phyloP scores from a whole-genome alignment of 2,888 invertebrate genomes.

The Chrysomela aeneicollis region DNA sequence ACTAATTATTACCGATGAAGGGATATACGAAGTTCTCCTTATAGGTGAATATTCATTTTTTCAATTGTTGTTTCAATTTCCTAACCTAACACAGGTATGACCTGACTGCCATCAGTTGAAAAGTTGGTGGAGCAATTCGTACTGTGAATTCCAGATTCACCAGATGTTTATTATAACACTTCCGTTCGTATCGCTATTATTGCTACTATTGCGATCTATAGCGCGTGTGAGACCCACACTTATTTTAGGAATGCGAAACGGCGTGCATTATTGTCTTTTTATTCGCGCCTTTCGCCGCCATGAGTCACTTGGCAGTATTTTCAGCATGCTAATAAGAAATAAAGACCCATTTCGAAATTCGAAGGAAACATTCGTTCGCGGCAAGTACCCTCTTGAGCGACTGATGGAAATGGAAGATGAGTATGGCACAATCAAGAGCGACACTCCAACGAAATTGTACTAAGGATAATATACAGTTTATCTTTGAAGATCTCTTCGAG shows the following conservation, averaged over 20 bases:
- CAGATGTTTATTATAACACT: slow-evolving; percentile 14
- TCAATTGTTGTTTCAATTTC: too few species aligned
- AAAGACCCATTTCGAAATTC: slow-evolving; percentile 2
- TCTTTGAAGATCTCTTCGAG: too few species aligned
- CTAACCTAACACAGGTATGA: too few species aligned
- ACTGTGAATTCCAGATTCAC: neutral
- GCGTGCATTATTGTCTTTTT: slow-evolving; percentile 15
- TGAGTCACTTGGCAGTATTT: slow-evolving; percentile 20
- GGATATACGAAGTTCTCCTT: too few species aligned
- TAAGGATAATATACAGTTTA: neutral
- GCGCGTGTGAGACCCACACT: slow-evolving; percentile 13
- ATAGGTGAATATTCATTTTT: too few species aligned
- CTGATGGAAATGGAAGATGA: neutral
- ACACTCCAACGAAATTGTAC: too few species aligned
- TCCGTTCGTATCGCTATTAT: slow-evolving; percentile 4
- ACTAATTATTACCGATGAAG: too few species aligned
- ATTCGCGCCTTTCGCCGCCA: neutral
- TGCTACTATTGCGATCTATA: slow-evolving; percentile 13
- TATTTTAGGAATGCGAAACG: slow-evolving; percentile 16
- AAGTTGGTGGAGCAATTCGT: neutral
- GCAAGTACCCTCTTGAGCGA: neutral
- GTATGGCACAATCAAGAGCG: neutral
- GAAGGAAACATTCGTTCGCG: neutral
- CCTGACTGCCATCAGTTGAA: too few species aligned
- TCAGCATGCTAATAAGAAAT: slow-evolving; percentile 13